These are phyloP conservation scores for Podotricha telesiphe DNA, from an alignment of 2,888 invertebrate species.

Conservation along the genomic window DNA sequence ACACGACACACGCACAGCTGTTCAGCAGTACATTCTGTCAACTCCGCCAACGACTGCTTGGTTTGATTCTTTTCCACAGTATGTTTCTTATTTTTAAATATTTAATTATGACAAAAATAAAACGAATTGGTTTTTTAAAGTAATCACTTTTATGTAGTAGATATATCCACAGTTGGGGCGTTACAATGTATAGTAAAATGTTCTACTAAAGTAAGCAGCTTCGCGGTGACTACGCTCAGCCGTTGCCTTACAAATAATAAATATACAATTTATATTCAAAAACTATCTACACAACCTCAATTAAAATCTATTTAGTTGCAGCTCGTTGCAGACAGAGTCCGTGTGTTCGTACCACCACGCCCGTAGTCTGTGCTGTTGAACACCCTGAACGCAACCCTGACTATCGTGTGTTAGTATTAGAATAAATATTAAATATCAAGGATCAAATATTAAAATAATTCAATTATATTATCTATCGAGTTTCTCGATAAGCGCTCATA, in stretches of 20 bases:
- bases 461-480: constrained; percentile 13
- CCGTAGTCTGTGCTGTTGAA: no score
- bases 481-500: constrained; percentile 9
- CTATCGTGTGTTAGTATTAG: neutral
- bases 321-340: neutral
- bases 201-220: neutral
- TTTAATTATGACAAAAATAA: neutral
- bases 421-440: constrained; percentile 16
- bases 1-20: no score
- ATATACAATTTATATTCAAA: constrained; percentile 22
- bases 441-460: constrained; percentile 15
- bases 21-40: no score
- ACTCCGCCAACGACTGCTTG: no score
- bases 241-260: neutral
- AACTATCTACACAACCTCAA: constrained; percentile 35
- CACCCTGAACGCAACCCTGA: constrained; percentile 7
- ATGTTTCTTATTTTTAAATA: neutral
- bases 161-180: constrained; percentile 6
- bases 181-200: constrained; percentile 15
- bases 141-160: constrained; percentile 14
- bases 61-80: neutral
- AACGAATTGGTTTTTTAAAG: neutral
- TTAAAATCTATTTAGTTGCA: neutral
- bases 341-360: no score
- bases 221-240: neutral